These are phyloP conservation scores for Parochlus steinenii DNA, from an alignment of 2,888 invertebrate species.

Conservation along the genomic window DNA sequence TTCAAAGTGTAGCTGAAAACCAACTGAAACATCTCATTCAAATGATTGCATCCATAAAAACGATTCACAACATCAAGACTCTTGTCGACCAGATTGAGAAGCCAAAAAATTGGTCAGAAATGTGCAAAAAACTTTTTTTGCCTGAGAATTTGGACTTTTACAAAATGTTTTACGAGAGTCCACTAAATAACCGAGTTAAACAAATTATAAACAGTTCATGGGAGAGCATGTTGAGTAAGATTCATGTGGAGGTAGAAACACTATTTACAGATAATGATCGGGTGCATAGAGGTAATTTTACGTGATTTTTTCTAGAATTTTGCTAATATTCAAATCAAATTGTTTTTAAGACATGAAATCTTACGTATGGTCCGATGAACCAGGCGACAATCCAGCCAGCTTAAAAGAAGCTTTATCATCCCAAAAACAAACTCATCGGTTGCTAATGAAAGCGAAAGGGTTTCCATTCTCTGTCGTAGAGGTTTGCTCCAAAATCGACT, in stretches of 20 bases:
- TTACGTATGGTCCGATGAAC: conserved; percentile 58
- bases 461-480: conserved; percentile 56
- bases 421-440: conserved; percentile 23
- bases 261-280: conserved; percentile 30
- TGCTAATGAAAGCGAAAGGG: conserved; percentile 66
- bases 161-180: conserved; percentile 53
- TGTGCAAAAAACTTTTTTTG: conserved; percentile 44
- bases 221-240: conserved; percentile 24
- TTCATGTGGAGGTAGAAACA: conserved; percentile 31
- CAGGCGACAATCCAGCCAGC: conserved; percentile 35
- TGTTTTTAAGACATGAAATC: conserved; percentile 49
- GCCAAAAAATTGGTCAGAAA: conserved; percentile 42
- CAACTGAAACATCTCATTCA: conserved; percentile 42
- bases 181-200: conserved; percentile 51
- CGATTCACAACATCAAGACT: conserved; percentile 52
- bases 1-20: conserved; percentile 38
- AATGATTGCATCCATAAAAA: conserved; percentile 50
- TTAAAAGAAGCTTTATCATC: conserved; percentile 27
- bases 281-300: conserved; percentile 8
- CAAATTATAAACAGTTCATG: conserved; percentile 37
- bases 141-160: conserved; percentile 44
- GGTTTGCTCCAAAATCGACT: conserved; percentile 48
- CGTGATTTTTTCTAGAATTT: no score
- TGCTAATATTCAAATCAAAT: conserved; percentile 35
- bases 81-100: conserved; percentile 34